Evolutionary conservation across 2,113 vertebrate genomes (phyloP).

Genomic region (Butorides virescens): DNA sequence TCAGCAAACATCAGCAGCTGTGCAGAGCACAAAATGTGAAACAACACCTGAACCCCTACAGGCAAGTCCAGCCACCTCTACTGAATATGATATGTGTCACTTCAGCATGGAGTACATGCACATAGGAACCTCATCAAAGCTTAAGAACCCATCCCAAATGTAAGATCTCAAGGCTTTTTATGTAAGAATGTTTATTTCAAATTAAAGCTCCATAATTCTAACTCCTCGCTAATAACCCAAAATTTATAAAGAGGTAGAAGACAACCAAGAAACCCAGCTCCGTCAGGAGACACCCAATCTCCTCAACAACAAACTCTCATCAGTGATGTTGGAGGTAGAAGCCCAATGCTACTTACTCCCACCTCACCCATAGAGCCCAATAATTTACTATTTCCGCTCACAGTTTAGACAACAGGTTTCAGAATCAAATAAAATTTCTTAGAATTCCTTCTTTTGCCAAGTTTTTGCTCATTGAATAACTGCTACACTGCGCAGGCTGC

Average conservation of each 20-base stretch:
- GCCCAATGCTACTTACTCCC: background rate
- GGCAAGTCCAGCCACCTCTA: background rate
- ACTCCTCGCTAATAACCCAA: background rate
- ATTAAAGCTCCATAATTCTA: background rate
- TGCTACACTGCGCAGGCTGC: background rate
- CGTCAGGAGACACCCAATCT: background rate
- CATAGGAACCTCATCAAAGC: background rate
- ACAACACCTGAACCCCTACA: accelerated
- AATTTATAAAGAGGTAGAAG: background rate
- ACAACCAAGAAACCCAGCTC: background rate
- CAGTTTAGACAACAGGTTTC: background rate
- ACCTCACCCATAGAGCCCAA: background rate
- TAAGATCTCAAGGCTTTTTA: background rate
- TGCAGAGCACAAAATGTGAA: background rate
- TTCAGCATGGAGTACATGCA: background rate
- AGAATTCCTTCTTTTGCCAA: background rate
- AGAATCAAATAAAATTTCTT: background rate
- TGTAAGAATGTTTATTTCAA: background rate
- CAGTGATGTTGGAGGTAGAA: background rate
- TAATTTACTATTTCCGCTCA: background rate
- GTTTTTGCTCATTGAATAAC: background rate
- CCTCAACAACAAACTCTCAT: background rate
- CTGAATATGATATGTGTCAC: accelerated
- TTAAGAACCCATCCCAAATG: background rate
- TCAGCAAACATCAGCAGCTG: background rate